Evolutionary conservation across 35 echinoderm and acorn worm genomes (phyloP).

Genomic region (Anneissia japonica): DNA sequence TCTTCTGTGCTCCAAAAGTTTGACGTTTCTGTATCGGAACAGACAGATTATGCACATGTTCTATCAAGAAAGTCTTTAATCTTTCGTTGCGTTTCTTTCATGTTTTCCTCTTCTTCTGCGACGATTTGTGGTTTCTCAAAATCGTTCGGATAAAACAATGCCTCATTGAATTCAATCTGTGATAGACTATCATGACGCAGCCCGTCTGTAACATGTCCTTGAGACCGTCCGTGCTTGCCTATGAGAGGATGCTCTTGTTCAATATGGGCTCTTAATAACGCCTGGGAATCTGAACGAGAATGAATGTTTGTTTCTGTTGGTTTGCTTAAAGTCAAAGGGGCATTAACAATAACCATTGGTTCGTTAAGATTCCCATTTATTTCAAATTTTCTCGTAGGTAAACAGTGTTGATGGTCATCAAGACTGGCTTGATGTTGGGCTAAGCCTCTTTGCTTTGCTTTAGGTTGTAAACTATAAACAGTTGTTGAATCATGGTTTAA

Average conservation of each 20-base stretch:
- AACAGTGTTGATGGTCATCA: not conserved
- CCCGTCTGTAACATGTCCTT: too few relatives aligned
- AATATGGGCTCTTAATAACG: not conserved
- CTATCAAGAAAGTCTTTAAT: not conserved
- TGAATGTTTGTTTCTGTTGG: not conserved
- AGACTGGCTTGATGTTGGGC: not conserved
- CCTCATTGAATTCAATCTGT: not conserved
- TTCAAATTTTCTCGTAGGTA: not conserved
- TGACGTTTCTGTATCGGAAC: not conserved
- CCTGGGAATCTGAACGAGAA: not conserved
- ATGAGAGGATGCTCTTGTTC: not conserved
- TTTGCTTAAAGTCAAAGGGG: not conserved
- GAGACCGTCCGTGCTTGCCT: not conserved
- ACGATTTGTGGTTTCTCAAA: not conserved
- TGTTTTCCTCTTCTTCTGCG: not conserved
- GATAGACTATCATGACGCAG: not conserved
- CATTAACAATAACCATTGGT: not conserved
- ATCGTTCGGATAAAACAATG: not conserved
- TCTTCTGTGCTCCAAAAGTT: not conserved
- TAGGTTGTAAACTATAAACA: not conserved
- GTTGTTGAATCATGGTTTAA: too few relatives aligned
- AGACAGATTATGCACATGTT: not conserved
- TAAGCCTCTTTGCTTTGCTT: not conserved
- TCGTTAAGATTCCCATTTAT: not conserved
- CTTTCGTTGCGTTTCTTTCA: not conserved